These are phyloP conservation scores for Dinothrombium tinctorium DNA, from an alignment of 1,140 invertebrate genomes.

Conservation along the genomic window DNA sequence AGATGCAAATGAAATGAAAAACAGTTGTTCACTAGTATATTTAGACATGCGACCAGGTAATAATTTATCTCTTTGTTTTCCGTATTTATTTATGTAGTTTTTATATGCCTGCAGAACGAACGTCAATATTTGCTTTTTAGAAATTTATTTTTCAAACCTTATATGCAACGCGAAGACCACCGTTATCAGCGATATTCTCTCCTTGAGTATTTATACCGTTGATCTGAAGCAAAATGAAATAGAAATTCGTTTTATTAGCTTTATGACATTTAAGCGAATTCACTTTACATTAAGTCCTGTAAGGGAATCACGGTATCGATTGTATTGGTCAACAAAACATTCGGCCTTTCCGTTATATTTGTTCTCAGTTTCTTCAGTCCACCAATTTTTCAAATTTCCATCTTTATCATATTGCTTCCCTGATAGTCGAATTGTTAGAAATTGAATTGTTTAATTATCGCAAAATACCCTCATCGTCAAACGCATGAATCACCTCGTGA, in stretches of 20 bases:
- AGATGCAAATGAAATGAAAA: conserved; percentile 11
- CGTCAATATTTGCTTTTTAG: background rate
- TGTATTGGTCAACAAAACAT: conserved; percentile 75
- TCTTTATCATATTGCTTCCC: conserved; percentile 53
- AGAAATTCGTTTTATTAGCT: background rate
- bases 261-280: background rate
- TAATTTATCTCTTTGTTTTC: background rate
- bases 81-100: conserved; percentile 1
- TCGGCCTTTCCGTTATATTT: conserved; percentile 44
- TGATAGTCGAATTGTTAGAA: background rate
- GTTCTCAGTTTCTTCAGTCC: conserved; percentile 44
- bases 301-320: conserved; percentile 31
- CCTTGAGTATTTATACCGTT: conserved; percentile 16
- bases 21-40: conserved; percentile 7
- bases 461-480: conserved; percentile 30
- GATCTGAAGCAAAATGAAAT: conserved; percentile 28
- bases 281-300: conserved; percentile 21
- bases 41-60: conserved; percentile 4
- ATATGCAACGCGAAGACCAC: conserved; percentile 30
- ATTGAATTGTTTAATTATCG: background rate
- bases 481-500: conserved; percentile 24
- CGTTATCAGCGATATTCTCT: conserved; percentile 32
- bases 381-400: conserved; percentile 67
- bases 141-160: background rate
- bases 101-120: conserved; percentile 5